Evolutionary conservation across 2,797 vertebrate genomes (phyloP).

Genomic region (Acestrorhynchus altus): DNA sequence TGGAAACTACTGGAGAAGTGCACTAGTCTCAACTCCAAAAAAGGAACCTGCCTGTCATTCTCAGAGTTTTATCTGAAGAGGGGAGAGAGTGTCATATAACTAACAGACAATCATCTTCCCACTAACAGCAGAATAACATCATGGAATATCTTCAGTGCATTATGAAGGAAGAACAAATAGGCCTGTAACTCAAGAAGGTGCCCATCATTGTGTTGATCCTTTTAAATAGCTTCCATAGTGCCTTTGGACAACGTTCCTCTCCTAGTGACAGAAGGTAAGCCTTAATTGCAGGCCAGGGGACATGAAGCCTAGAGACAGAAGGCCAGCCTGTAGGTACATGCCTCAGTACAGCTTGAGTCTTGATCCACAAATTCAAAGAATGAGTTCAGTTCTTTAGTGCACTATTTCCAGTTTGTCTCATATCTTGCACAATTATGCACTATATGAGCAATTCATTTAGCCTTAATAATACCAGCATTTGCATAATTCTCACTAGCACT

Average conservation of each 20-base stretch:
- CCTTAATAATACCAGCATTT: too few relatives aligned
- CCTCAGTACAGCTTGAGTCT: constrained; percentile 20
- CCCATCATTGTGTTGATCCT: constrained; percentile 32
- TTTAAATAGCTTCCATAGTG: constrained; percentile 23
- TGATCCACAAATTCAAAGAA: constrained; percentile 32
- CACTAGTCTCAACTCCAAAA: too few relatives aligned
- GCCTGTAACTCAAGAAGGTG: constrained; percentile 15
- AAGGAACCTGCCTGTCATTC: too few relatives aligned
- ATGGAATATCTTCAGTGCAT: too few relatives aligned
- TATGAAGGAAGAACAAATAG: background rate
- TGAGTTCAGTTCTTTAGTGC: constrained; percentile 30
- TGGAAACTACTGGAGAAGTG: too few relatives aligned
- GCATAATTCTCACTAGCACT: too few relatives aligned
- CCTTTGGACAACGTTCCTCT: background rate
- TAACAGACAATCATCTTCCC: background rate
- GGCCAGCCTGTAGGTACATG: constrained; percentile 32
- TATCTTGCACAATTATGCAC: background rate
- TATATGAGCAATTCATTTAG: too few relatives aligned
- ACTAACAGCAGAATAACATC: background rate
- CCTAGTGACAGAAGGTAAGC: constrained; percentile 31
- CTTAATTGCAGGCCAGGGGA: constrained; percentile 30
- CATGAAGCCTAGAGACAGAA: constrained; percentile 30
- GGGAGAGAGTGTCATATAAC: background rate
- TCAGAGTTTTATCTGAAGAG: too few relatives aligned
- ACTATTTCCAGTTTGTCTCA: background rate